These are phyloP conservation scores for Bugula neritina DNA, from an alignment of 2,888 invertebrate species.

Conservation along the genomic window DNA sequence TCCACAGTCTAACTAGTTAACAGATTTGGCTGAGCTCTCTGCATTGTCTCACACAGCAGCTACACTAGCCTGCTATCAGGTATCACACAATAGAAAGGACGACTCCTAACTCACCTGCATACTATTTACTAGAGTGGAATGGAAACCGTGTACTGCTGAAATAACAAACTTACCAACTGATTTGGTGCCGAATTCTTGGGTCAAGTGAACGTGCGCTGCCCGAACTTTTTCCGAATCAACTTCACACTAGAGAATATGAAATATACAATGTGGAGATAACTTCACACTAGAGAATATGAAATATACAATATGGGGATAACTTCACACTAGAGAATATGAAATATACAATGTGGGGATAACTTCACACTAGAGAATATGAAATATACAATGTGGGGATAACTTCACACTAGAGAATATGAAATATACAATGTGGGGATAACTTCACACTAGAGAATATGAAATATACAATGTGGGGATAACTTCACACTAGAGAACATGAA, in stretches of 20 bases:
- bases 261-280: not conserved
- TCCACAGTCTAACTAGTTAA: not conserved
- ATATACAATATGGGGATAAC: no score
- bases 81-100: not conserved
- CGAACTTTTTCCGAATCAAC: not conserved
- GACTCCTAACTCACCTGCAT: not conserved
- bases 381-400: no score
- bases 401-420: not conserved
- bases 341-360: no score
- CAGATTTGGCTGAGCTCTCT: not conserved
- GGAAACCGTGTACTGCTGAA: not conserved
- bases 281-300: not conserved
- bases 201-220: not conserved
- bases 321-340: not conserved
- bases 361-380: not conserved
- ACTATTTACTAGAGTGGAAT: not conserved
- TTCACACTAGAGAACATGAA: not conserved
- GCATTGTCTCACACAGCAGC: not conserved
- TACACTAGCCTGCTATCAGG: not conserved
- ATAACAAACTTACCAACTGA: constrained; percentile 4
- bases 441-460: not conserved
- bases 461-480: no score
- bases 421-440: no score
- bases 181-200: not conserved
- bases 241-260: not conserved